phyloP scores from a whole-genome alignment of 2,888 invertebrate species.

The Flabesymbios commensalis region DNA sequence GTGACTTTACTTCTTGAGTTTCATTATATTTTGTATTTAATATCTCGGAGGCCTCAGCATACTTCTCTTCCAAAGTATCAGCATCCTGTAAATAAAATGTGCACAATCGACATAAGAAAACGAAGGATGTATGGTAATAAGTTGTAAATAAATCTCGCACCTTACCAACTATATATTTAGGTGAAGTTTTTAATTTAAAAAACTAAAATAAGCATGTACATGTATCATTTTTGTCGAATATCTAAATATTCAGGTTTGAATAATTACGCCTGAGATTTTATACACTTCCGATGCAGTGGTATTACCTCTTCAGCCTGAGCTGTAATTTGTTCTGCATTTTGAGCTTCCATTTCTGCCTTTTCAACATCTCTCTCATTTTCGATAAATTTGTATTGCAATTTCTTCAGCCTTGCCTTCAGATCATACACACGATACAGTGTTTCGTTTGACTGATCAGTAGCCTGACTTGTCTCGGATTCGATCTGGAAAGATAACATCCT shows the following conservation, averaged over 20 bases:
- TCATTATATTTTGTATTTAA: slow-evolving; percentile 73
- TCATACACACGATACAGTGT: slow-evolving; percentile 77
- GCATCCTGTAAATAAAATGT: slow-evolving; percentile 43
- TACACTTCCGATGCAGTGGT: no score
- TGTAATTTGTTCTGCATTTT: slow-evolving; percentile 74
- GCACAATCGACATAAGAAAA: no score
- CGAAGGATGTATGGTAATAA: background rate
- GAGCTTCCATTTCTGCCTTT: slow-evolving; percentile 73
- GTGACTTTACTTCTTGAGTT: slow-evolving; percentile 77
- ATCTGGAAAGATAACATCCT: slow-evolving; percentile 69
- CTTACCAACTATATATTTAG: background rate
- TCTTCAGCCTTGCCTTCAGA: slow-evolving; percentile 73
- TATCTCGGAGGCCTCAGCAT: slow-evolving; percentile 73
- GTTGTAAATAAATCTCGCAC: background rate
- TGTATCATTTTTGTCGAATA: background rate
- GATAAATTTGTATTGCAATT: slow-evolving; percentile 78
- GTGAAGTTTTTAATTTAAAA: background rate
- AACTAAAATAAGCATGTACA: no score
- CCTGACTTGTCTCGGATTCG: slow-evolving; percentile 77
- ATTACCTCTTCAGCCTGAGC: slow-evolving; percentile 50
- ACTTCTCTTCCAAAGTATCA: slow-evolving; percentile 69
- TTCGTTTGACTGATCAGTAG: slow-evolving; percentile 77
- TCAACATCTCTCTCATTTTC: slow-evolving; percentile 82
- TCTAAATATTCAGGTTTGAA: no score
- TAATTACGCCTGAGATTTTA: no score